phyloP scores from a whole-genome alignment of 2,888 invertebrate species.

The Synanthedon andrenaeformis region DNA sequence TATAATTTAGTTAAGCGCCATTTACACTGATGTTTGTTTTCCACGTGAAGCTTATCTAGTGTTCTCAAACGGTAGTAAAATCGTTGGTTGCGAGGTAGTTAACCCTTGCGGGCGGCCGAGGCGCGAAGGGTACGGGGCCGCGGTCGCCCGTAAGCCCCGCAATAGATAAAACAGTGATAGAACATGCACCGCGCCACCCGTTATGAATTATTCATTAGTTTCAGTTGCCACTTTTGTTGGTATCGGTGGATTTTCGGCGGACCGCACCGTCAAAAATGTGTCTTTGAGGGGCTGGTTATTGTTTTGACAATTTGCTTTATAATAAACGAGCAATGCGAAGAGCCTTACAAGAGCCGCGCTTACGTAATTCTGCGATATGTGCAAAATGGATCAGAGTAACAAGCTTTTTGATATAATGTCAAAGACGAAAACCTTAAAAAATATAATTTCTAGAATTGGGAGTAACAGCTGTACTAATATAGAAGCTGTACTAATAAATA shows the following conservation, averaged over 20 bases:
- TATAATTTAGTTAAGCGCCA: slow-evolving; percentile 45
- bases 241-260: slow-evolving; percentile 69
- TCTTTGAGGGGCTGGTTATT: slow-evolving; percentile 58
- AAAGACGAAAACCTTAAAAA: too few relatives aligned
- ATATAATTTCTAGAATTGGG: too few relatives aligned
- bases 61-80: slow-evolving; percentile 61
- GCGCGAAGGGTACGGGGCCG: slow-evolving; percentile 21
- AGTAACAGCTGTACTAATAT: too few relatives aligned
- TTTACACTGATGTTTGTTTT: slow-evolving; percentile 61
- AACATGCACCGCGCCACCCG: slow-evolving; percentile 68
- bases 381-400: too few relatives aligned
- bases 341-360: too few relatives aligned
- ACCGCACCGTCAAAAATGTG: slow-evolving; percentile 65
- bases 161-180: slow-evolving; percentile 73
- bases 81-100: slow-evolving; percentile 62
- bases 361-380: too few relatives aligned
- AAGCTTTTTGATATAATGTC: too few relatives aligned
- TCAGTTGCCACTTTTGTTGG: slow-evolving; percentile 70
- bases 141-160: slow-evolving; percentile 49
- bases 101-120: slow-evolving; percentile 54
- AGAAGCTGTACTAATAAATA: too few relatives aligned
- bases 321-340: neutral
- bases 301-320: slow-evolving; percentile 14
- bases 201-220: slow-evolving; percentile 71
- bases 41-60: slow-evolving; percentile 57